Percentiles rank a stretch among this genome's conserved stretches.
Evolutionary conservation across 2,113 vertebrate genomes (phyloP).

Genomic region (Perca schrenkii): DNA sequence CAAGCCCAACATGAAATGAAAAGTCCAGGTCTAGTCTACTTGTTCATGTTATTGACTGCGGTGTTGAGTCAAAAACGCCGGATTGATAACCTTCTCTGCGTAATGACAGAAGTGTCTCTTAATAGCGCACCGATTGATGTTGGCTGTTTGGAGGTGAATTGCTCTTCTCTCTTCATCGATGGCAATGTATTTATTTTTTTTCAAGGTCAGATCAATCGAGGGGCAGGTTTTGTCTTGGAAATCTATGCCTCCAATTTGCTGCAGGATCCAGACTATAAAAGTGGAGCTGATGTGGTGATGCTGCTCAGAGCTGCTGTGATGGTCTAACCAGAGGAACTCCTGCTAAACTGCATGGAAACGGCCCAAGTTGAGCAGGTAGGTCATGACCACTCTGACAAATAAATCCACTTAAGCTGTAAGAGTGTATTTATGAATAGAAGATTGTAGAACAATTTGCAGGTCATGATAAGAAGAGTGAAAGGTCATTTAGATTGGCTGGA

Average conservation of each 20-base stretch:
- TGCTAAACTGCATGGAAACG: background rate
- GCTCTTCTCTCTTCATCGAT: slow-evolving; percentile 45
- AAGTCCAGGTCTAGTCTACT: slow-evolving; percentile 11
- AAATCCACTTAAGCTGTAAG: background rate
- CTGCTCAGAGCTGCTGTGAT: slow-evolving; percentile 28
- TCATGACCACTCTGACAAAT: background rate
- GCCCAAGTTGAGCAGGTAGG: slow-evolving; percentile 25
- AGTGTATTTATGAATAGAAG: background rate
- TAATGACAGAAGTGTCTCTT: slow-evolving; percentile 60
- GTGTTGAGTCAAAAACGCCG: slow-evolving; percentile 29
- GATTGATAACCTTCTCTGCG: slow-evolving; percentile 52
- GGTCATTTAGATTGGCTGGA: background rate
- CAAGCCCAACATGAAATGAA: slow-evolving; percentile 6
- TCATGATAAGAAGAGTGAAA: background rate
- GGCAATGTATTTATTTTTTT: slow-evolving; percentile 69
- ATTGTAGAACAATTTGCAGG: background rate
- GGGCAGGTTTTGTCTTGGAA: slow-evolving; percentile 69
- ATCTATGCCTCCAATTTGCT: slow-evolving; percentile 62
- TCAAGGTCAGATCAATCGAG: slow-evolving; percentile 65
- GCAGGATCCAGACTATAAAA: slow-evolving; percentile 66
- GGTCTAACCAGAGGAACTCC: slow-evolving; percentile 2
- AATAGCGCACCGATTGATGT: slow-evolving; percentile 59
- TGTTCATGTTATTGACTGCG: slow-evolving; percentile 45
- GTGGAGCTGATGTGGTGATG: slow-evolving; percentile 22
- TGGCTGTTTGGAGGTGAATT: slow-evolving; percentile 51